These are phyloP conservation scores for Pandemis corylana DNA, from an alignment of 2,888 invertebrate species.

Conservation along the genomic window DNA sequence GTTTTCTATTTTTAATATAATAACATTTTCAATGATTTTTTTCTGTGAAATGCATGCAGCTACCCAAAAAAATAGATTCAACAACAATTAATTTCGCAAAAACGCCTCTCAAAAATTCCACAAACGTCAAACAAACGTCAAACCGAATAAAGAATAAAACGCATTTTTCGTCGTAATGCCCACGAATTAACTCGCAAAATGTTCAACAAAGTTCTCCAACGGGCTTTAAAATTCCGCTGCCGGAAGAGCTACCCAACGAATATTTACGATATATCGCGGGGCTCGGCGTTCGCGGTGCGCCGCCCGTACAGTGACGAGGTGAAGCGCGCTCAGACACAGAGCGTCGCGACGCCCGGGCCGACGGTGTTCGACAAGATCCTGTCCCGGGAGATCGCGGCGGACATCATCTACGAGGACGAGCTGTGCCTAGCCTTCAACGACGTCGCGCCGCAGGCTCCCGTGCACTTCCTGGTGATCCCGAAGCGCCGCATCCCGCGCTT, in stretches of 20 bases:
- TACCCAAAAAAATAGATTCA: background rate
- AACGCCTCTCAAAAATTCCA: background rate
- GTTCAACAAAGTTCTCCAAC: conserved; percentile 80
- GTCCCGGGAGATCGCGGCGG: conserved; percentile 90
- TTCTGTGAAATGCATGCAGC: no score
- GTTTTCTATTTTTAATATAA: no score
- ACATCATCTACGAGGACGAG: conserved; percentile 93
- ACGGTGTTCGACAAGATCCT: conserved; percentile 92
- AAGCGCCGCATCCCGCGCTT: conserved; percentile 89
- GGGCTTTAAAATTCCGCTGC: conserved; percentile 75
- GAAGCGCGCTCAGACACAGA: conserved; percentile 69
- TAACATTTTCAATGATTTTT: no score
- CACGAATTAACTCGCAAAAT: conserved; percentile 58
- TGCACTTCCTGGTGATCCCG: conserved; percentile 94
- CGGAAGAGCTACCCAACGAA: conserved; percentile 79
- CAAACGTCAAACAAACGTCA: conserved; percentile 1
- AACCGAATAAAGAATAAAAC: conserved; percentile 3
- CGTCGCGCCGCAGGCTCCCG: conserved; percentile 91
- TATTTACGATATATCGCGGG: conserved; percentile 75
- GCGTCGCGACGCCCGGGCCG: conserved; percentile 65
- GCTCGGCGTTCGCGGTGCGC: conserved; percentile 70
- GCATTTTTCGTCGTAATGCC: conserved; percentile 8
- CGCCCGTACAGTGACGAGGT: conserved; percentile 79
- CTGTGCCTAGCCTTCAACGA: conserved; percentile 93
- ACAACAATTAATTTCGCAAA: background rate